These are phyloP conservation scores for Phoeniculus purpureus DNA, from an alignment of 2,797 vertebrate species.

Conservation along the genomic window DNA sequence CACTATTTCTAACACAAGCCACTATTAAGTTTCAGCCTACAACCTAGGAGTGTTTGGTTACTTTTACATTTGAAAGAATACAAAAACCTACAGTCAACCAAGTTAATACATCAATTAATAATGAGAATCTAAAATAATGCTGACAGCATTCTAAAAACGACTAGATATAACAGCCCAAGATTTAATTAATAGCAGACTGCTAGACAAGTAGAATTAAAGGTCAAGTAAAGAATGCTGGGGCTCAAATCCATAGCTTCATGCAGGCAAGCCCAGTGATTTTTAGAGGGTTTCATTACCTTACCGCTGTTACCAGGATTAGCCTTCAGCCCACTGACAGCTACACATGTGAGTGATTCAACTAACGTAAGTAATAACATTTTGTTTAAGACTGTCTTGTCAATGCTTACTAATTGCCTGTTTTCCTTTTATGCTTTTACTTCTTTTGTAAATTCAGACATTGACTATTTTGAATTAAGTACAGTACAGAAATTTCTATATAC, in stretches of 20 bases:
- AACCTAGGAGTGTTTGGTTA: not conserved
- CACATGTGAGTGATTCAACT: fast-evolving
- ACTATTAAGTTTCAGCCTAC: not conserved
- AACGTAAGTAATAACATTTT: not conserved
- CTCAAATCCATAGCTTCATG: not conserved
- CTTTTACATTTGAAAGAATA: not conserved
- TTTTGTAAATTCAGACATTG: not conserved
- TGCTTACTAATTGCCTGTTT: not conserved
- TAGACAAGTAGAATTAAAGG: constrained; percentile 6
- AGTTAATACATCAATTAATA: not conserved
- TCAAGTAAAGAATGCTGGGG: not conserved
- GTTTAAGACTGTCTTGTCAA: not conserved
- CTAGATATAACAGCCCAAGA: not conserved
- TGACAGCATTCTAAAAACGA: not conserved
- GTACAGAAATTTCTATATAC: not conserved
- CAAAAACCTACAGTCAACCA: not conserved
- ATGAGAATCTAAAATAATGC: not conserved
- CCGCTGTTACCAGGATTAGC: not conserved
- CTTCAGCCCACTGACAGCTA: not conserved
- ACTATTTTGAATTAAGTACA: not conserved
- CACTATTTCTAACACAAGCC: no score
- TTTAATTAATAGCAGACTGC: not conserved
- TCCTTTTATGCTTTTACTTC: not conserved
- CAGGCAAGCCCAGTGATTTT: not conserved
- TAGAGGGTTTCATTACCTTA: not conserved